phyloP scores from a whole-genome alignment of 2,113 vertebrate species.

The Pavo muticus region DNA sequence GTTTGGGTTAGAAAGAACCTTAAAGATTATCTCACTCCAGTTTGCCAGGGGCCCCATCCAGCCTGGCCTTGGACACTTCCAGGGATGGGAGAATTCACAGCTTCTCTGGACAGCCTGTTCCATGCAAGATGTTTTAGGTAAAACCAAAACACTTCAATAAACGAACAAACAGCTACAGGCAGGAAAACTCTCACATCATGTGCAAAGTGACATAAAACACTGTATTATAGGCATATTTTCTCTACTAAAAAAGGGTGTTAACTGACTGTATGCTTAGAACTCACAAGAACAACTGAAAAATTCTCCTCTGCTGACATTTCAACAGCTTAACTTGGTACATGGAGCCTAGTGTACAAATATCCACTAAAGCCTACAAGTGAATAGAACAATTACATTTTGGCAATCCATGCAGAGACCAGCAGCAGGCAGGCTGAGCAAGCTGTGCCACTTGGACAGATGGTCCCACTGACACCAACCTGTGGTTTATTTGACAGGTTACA shows the following conservation, averaged over 20 bases:
- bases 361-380: not conserved
- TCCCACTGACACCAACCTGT: not conserved
- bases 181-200: accelerated
- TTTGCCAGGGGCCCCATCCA: not conserved
- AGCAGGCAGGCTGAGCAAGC: not conserved
- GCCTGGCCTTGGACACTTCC: not conserved
- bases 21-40: not conserved
- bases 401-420: accelerated
- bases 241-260: not conserved
- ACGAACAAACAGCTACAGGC: not conserved
- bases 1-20: not conserved
- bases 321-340: not conserved
- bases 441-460: not conserved
- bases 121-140: not conserved
- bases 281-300: not conserved
- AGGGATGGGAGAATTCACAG: not conserved
- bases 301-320: not conserved
- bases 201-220: not conserved
- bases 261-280: not conserved
- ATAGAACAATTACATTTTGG: not conserved
- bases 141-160: not conserved
- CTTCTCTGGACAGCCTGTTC: not conserved
- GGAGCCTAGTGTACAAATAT: not conserved
- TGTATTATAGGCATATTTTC: too few species aligned
- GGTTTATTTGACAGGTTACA: not conserved